phyloP scores from a whole-genome alignment of 2,888 invertebrate genomes.

The Arrhopalites spinosus region DNA sequence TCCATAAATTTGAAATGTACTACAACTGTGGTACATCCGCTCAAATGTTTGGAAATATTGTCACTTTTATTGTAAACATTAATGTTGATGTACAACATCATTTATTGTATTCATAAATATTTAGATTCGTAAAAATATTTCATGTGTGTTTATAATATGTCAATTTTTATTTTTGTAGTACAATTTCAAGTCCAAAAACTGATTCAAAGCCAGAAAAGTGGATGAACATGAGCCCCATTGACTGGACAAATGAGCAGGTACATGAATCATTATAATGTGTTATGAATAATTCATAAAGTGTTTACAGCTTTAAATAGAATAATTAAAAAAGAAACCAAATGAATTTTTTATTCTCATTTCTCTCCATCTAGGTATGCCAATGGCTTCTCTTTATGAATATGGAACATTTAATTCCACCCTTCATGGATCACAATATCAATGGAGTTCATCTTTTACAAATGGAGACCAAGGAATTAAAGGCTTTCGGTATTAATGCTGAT shows the following conservation, averaged over 20 bases:
- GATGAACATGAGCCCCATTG: conserved; percentile 45
- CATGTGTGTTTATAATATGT: not conserved
- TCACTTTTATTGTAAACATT: too few species aligned
- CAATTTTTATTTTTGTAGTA: conserved; percentile 18
- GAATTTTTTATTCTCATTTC: not conserved
- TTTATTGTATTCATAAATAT: too few species aligned
- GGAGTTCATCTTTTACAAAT: conserved; percentile 84
- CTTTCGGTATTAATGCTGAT: conserved; percentile 76
- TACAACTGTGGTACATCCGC: too few species aligned
- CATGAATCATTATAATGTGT: not conserved
- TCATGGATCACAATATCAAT: conserved; percentile 85
- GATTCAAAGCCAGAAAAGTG: conserved; percentile 43
- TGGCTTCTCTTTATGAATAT: conserved; percentile 82
- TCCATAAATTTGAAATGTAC: too few species aligned
- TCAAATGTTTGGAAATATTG: too few species aligned
- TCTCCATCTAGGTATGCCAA: conserved; percentile 76
- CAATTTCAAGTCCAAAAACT: conserved; percentile 43
- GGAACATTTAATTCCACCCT: conserved; percentile 84
- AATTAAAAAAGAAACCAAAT: not conserved
- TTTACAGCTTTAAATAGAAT: not conserved
- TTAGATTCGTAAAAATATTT: not conserved
- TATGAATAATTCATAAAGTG: too few species aligned
- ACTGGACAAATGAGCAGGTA: conserved; percentile 54
- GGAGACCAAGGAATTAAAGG: conserved; percentile 90
- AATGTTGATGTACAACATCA: too few species aligned